phyloP scores from a whole-genome alignment of 1,140 invertebrate genomes.

The Aethina tumida region DNA sequence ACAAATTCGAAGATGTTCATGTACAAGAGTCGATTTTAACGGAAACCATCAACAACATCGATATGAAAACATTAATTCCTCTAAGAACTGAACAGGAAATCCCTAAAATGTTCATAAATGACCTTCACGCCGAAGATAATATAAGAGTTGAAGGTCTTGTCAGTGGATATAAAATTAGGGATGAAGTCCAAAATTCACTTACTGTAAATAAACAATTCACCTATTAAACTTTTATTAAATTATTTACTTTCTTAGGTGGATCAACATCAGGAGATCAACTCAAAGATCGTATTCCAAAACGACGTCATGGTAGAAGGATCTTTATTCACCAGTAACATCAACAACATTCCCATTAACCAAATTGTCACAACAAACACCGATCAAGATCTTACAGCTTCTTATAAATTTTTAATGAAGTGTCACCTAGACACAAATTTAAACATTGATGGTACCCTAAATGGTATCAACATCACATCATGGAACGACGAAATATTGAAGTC shows the following conservation, averaged over 20 bases:
- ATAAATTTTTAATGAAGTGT: constrained; percentile 23
- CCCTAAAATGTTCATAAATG: constrained; percentile 12
- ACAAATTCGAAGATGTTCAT: constrained; percentile 19
- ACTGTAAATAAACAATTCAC: constrained; percentile 19
- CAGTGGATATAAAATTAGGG: constrained; percentile 23
- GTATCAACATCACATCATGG: constrained; percentile 31
- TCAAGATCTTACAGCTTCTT: constrained; percentile 26
- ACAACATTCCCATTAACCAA: constrained; percentile 25
- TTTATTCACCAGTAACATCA: constrained; percentile 24
- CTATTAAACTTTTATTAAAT: constrained; percentile 6
- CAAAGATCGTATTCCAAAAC: constrained; percentile 29
- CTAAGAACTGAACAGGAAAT: constrained; percentile 25
- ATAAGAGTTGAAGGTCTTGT: constrained; percentile 23
- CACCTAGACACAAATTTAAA: constrained; percentile 18
- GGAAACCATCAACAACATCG: constrained; percentile 25
- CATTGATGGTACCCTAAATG: constrained; percentile 25
- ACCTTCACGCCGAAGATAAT: constrained; percentile 15
- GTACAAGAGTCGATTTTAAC: constrained; percentile 20
- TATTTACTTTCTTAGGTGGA: constrained; percentile 18
- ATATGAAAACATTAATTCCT: constrained; percentile 23
- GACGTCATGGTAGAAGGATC: constrained; percentile 28
- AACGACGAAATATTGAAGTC: constrained; percentile 22
- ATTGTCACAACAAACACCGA: constrained; percentile 31
- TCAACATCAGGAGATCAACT: constrained; percentile 21
- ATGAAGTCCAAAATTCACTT: constrained; percentile 24